Conservation (phyloP, 2,797 vertebrate species). For the Danio kyathit region DNA sequence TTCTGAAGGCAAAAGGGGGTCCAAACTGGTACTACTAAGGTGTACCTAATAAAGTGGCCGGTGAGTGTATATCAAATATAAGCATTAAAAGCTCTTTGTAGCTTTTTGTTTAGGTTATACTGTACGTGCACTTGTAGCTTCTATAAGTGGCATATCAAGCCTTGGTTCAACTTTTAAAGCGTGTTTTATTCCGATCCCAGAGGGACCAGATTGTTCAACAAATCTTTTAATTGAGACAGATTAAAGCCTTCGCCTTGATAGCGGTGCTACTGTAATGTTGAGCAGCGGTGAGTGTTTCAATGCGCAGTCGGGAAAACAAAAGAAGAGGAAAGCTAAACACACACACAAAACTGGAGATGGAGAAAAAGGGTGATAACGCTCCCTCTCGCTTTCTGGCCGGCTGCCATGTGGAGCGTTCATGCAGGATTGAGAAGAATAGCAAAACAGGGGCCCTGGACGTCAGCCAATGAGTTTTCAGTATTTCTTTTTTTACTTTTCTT, state of each 20-base stretch:
- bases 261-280: not conserved
- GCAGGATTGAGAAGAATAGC: constrained; percentile 76
- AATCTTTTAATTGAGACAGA: constrained; percentile 6
- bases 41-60: too few species aligned
- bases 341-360: constrained; percentile 54
- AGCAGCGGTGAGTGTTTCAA: not conserved
- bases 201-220: not conserved
- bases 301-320: constrained; percentile 44
- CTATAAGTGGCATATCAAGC: not conserved
- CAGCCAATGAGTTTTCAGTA: constrained; percentile 76
- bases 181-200: not conserved
- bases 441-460: constrained; percentile 76
- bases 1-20: too few species aligned
- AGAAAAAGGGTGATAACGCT: constrained; percentile 74
- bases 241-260: not conserved
- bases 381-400: constrained; percentile 52
- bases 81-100: too few species aligned
- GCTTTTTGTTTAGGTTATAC: too few species aligned
- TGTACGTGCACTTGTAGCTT: not conserved
- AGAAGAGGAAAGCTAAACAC: constrained; percentile 59
- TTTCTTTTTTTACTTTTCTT: constrained; percentile 44
- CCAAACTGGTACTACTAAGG: too few species aligned
- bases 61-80: too few species aligned
- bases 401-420: constrained; percentile 71
- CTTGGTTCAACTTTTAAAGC: not conserved